Evolutionary conservation across 2,797 vertebrate species (phyloP).

Genomic region (Chiroxiphia lanceolata): DNA sequence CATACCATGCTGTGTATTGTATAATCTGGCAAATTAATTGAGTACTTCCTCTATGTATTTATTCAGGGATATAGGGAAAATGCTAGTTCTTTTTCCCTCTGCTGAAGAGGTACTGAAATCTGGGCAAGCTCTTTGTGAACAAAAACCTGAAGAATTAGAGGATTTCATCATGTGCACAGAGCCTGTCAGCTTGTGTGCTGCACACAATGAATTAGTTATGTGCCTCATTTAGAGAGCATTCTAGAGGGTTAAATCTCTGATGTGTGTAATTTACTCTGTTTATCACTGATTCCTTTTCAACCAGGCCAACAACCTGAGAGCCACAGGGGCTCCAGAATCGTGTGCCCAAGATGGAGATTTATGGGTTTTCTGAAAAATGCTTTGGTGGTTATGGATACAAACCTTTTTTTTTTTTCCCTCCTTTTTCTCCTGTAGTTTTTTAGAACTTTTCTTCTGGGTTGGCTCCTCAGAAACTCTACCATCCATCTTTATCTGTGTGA

Average conservation of each 20-base stretch:
- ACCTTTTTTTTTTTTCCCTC: too few relatives aligned
- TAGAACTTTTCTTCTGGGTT: neutral
- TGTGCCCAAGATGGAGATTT: neutral
- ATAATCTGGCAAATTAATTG: neutral
- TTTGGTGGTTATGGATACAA: neutral
- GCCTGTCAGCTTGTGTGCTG: neutral
- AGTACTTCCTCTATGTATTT: neutral
- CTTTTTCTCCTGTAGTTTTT: neutral
- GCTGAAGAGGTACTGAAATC: neutral
- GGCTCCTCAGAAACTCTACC: neutral
- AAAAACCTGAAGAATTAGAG: neutral
- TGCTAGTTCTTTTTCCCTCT: neutral
- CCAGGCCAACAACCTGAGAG: neutral
- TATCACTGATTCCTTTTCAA: neutral
- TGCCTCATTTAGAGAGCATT: neutral
- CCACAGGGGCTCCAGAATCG: neutral
- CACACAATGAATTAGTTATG: neutral
- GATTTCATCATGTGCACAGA: neutral
- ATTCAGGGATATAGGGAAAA: neutral
- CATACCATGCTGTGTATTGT: neutral
- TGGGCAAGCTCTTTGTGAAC: neutral
- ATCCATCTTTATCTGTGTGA: neutral
- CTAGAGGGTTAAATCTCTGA: neutral
- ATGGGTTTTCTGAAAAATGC: neutral
- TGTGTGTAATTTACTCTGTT: neutral